A percentile compares a stretch with the other conserved stretches of the same genome.
phyloP scores from a whole-genome alignment of 2,113 vertebrate species.

The Hemibagrus wyckioides region DNA sequence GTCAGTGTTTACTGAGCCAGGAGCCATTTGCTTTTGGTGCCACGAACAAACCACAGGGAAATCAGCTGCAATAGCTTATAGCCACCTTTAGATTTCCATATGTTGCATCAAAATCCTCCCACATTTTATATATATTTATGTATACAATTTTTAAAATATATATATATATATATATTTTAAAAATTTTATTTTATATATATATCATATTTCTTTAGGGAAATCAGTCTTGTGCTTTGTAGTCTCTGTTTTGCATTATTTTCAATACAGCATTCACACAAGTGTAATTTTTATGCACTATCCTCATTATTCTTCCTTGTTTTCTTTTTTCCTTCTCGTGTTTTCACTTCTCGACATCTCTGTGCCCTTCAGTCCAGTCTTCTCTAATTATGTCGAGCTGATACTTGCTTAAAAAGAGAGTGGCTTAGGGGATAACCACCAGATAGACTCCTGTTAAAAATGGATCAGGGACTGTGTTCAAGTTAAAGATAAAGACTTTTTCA shows the following conservation, averaged over 20 bases:
- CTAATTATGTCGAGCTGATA: slow-evolving; percentile 23
- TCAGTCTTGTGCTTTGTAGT: neutral
- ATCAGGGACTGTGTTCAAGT: neutral
- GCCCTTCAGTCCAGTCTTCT: neutral
- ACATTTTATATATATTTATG: neutral
- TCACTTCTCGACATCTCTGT: neutral
- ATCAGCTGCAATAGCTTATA: neutral
- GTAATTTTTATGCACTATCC: neutral
- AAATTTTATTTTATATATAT: neutral
- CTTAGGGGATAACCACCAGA: slow-evolving; percentile 25
- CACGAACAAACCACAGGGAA: slow-evolving; percentile 23
- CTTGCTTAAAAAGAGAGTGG: slow-evolving; percentile 14
- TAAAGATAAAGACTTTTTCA: neutral
- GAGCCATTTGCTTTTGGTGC: neutral
- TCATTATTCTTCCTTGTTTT: neutral
- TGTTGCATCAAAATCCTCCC: neutral
- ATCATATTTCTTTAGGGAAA: neutral
- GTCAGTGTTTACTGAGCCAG: slow-evolving; percentile 22
- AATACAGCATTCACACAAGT: neutral
- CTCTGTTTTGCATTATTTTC: neutral
- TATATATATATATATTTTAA: neutral
- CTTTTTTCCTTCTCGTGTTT: neutral
- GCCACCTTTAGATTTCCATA: neutral
- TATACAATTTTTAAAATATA: neutral
- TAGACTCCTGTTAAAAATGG: slow-evolving; percentile 30